phyloP scores from a whole-genome alignment of 2,797 vertebrate genomes.

The Pseudotriccus pelzelni region DNA sequence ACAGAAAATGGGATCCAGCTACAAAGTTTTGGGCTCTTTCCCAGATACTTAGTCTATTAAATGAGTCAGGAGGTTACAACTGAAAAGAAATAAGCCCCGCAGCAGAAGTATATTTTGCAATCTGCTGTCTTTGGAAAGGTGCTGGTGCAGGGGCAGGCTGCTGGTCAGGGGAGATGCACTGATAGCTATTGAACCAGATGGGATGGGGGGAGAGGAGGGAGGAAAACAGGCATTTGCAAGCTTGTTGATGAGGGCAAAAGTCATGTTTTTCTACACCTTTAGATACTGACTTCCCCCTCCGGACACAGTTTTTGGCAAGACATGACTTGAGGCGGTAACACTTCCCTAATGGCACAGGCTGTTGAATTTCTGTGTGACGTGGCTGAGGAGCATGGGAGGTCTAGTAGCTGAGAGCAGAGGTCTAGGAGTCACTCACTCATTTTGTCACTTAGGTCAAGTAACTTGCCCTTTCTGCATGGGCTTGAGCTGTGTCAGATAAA shows the following conservation, averaged over 20 bases:
- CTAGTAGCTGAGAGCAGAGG: constrained; percentile 14
- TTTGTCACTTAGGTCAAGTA: constrained; percentile 44
- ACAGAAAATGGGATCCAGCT: constrained; percentile 44
- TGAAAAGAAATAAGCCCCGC: constrained; percentile 1
- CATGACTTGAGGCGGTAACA: not conserved
- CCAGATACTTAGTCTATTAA: constrained; percentile 47
- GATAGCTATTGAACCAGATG: constrained; percentile 25
- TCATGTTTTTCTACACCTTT: not conserved
- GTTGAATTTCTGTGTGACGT: not conserved
- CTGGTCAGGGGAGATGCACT: not conserved
- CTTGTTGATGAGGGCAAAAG: constrained; percentile 5
- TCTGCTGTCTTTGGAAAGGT: constrained; percentile 2
- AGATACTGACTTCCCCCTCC: not conserved
- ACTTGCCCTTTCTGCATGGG: constrained; percentile 16
- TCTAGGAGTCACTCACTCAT: constrained; percentile 36
- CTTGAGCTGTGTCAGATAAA: not conserved
- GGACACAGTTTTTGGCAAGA: not conserved
- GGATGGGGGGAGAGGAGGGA: not conserved
- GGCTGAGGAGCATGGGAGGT: constrained; percentile 14
- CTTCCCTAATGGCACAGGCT: not conserved
- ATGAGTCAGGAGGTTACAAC: constrained; percentile 13
- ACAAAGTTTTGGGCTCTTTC: constrained; percentile 59
- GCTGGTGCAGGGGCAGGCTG: constrained; percentile 1
- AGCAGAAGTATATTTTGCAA: constrained; percentile 35
- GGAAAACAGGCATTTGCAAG: constrained; percentile 19